Percentiles rank a stretch among this genome's conserved stretches.
These are phyloP conservation scores for Meliscaeva auricollis DNA, from an alignment of 2,888 invertebrate genomes.

Conservation along the genomic window DNA sequence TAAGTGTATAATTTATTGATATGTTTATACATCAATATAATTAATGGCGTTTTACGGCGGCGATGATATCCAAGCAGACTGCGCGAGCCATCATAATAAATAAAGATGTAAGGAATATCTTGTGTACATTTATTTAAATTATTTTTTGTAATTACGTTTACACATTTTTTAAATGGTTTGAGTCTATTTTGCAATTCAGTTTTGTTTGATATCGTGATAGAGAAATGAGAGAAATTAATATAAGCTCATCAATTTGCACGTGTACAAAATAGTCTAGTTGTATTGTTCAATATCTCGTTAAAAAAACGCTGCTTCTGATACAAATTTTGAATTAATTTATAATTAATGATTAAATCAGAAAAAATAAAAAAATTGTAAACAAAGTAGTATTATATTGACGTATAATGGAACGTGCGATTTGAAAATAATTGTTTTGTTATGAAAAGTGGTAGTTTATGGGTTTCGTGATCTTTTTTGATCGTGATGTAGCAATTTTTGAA, in stretches of 20 bases:
- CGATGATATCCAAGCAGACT: slow-evolving; percentile 13
- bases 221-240: background rate
- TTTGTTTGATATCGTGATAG: background rate
- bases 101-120: slow-evolving; percentile 23
- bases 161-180: background rate
- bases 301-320: background rate
- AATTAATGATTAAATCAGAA: background rate
- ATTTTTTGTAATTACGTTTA: background rate
- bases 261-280: background rate
- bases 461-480: too few relatives aligned
- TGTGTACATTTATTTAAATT: slow-evolving; percentile 12
- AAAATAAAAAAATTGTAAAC: background rate
- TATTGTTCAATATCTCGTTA: background rate
- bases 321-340: background rate
- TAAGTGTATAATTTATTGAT: slow-evolving; percentile 39
- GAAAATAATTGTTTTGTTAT: too few relatives aligned
- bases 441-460: too few relatives aligned
- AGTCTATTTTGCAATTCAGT: slow-evolving; percentile 34
- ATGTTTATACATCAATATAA: slow-evolving; percentile 48
- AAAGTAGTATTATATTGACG: too few relatives aligned
- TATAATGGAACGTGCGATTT: too few relatives aligned
- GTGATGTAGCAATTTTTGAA: too few relatives aligned
- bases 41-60: slow-evolving; percentile 30
- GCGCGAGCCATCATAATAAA: slow-evolving; percentile 9
- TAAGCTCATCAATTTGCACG: slow-evolving; percentile 10